Conservation (phyloP, 2,113 vertebrate genomes). For the Apodemus sylvaticus region DNA sequence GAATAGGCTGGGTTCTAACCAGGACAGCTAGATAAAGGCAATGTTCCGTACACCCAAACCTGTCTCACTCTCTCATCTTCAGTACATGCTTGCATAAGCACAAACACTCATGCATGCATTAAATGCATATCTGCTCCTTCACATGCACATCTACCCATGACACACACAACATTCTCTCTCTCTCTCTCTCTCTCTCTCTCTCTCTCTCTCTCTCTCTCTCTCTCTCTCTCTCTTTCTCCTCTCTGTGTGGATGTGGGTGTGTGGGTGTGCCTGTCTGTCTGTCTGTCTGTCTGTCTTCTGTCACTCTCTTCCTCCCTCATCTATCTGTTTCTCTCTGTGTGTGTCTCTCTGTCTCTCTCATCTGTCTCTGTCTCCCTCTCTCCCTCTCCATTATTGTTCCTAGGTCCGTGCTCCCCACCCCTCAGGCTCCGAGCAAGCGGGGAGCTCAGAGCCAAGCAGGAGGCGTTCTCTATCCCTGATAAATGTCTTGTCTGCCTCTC, state of each 20-base stretch:
- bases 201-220: neutral
- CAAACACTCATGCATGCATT: neutral
- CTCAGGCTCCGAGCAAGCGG: neutral
- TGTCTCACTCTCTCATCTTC: neutral
- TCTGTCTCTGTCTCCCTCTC: neutral
- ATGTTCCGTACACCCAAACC: neutral
- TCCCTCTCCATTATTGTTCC: neutral
- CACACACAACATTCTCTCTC: neutral
- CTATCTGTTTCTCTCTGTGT: no score
- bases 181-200: neutral
- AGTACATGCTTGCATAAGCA: neutral
- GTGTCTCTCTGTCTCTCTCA: neutral
- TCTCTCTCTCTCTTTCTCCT: neutral
- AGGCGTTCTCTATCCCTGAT: neutral
- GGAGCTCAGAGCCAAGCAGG: neutral
- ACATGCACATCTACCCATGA: neutral
- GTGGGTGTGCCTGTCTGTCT: no score
- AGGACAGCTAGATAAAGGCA: neutral
- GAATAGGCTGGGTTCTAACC: neutral
- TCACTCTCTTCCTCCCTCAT: no score
- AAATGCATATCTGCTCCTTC: neutral
- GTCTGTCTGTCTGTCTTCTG: no score
- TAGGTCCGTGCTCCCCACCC: neutral
- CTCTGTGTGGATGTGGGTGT: no score
- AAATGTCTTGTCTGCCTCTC: conserved; percentile 10